Conservation (phyloP, 2,888 invertebrate species). For the Antheraea yamamai region DNA sequence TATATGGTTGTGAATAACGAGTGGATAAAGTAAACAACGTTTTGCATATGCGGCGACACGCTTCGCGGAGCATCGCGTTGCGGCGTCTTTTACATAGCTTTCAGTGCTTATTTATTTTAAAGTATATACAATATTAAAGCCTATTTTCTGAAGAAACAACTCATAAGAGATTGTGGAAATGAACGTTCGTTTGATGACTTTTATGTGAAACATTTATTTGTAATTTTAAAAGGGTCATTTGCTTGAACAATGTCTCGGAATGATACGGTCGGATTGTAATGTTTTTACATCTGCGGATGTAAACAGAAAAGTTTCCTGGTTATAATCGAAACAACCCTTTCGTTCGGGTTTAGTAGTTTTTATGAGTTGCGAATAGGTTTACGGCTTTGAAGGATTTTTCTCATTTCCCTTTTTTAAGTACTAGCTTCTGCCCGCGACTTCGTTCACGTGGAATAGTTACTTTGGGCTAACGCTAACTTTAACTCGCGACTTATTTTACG, state of each 20-base stretch:
- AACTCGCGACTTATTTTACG: too few species aligned
- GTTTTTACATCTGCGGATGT: not conserved
- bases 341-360: constrained; percentile 20
- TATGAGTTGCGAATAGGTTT: constrained; percentile 24
- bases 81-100: not conserved
- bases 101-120: not conserved
- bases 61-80: not conserved
- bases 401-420: constrained; percentile 8
- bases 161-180: not conserved
- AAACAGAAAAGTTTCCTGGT: constrained; percentile 12
- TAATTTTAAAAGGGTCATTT: not conserved
- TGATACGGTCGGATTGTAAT: not conserved
- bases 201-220: constrained; percentile 4
- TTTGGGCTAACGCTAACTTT: too few species aligned
- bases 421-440: too few species aligned
- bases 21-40: not conserved
- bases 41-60: not conserved
- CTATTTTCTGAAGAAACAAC: constrained; percentile 1
- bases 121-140: not conserved
- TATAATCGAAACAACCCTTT: constrained; percentile 20
- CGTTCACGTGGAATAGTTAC: too few species aligned
- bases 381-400: constrained; percentile 15
- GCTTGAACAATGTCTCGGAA: not conserved
- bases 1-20: not conserved
- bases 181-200: not conserved